Evolutionary conservation across 2,113 vertebrate species (phyloP).

Genomic region (Pluvianellus socialis): DNA sequence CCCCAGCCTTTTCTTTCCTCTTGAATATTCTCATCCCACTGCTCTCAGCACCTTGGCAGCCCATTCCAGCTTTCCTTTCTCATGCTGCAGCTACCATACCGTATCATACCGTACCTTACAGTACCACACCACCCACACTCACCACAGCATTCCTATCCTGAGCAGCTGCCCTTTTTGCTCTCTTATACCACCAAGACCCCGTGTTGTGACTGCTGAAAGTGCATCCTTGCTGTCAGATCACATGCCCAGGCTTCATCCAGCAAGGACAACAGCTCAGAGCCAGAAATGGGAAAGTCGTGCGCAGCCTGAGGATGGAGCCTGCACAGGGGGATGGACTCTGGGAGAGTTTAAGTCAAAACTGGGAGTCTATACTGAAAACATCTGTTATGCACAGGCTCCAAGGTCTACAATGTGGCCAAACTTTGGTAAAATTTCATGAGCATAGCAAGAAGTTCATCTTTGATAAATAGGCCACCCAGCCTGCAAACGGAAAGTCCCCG

Average conservation of each 20-base stretch:
- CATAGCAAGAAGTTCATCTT: not conserved
- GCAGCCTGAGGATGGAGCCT: not conserved
- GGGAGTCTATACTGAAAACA: not conserved
- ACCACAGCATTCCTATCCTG: not conserved
- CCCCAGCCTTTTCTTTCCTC: not conserved
- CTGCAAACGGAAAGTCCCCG: not conserved
- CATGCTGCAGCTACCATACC: not conserved
- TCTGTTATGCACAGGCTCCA: not conserved
- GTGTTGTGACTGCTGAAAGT: not conserved
- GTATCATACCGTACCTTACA: not conserved
- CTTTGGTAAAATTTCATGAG: not conserved
- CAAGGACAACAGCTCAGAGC: not conserved
- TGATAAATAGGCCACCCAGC: not conserved
- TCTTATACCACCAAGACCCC: rapidly evolving
- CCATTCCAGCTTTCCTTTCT: not conserved
- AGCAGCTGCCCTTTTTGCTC: not conserved
- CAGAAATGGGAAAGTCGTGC: not conserved
- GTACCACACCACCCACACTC: not conserved
- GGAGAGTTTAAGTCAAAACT: not conserved
- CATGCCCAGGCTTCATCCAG: not conserved
- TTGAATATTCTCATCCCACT: not conserved
- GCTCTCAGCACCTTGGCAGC: not conserved
- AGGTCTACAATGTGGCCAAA: not conserved
- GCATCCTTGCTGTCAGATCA: not conserved
- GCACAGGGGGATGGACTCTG: not conserved